Evolutionary conservation across 2,113 vertebrate species (phyloP).

Genomic region (Varanus komodoensis): DNA sequence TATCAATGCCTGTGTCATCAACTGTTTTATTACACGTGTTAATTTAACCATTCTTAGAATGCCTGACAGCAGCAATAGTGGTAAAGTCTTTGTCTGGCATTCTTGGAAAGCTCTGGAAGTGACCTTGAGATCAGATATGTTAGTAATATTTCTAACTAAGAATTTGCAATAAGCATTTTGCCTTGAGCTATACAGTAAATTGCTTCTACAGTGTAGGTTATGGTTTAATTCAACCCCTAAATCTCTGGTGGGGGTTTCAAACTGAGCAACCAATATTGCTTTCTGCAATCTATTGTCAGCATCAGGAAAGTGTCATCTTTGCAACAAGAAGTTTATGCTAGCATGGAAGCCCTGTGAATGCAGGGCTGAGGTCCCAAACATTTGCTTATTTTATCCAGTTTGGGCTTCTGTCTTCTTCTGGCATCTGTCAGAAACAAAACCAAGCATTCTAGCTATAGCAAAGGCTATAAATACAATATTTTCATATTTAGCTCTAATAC

Average conservation of each 20-base stretch:
- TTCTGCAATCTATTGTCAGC: background rate
- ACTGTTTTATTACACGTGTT: slow-evolving; percentile 50
- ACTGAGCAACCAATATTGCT: background rate
- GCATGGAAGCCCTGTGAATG: background rate
- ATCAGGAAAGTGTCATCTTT: background rate
- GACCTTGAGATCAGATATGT: slow-evolving; percentile 66
- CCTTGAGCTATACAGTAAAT: slow-evolving; percentile 53
- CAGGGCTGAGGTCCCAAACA: background rate
- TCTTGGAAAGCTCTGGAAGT: slow-evolving; percentile 53
- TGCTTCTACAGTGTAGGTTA: slow-evolving; percentile 59
- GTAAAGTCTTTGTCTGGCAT: slow-evolving; percentile 35
- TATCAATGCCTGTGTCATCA: slow-evolving; percentile 55
- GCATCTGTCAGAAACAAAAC: background rate
- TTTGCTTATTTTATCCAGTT: background rate
- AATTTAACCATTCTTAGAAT: slow-evolving; percentile 46
- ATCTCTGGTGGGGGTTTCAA: slow-evolving; percentile 9
- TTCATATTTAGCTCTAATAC: background rate
- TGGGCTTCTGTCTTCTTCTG: background rate
- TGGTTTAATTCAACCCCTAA: slow-evolving; percentile 46
- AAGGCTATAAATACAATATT: background rate
- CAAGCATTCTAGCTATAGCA: background rate
- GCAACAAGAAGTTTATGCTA: background rate
- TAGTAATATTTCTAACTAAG: slow-evolving; percentile 59
- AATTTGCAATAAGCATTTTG: slow-evolving; percentile 56
- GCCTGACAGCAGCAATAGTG: slow-evolving; percentile 33